Base-by-base conservation (phyloP, 2,113 vertebrate genomes). In the Pseudolaguvia tuberculata region DNA sequence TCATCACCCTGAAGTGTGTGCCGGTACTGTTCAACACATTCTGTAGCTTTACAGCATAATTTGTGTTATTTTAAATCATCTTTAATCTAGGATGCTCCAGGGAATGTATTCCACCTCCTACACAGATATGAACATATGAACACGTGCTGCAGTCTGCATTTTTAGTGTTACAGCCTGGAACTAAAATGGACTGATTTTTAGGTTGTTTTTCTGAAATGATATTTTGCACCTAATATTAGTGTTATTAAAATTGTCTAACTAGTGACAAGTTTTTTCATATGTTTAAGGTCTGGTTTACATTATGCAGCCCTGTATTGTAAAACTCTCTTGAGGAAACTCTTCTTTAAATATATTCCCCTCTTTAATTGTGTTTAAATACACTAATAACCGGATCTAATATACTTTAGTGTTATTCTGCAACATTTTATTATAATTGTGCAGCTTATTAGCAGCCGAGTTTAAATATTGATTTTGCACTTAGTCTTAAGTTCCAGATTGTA, bases 111-210 rank as follows among this genome's bases (percentile, higher is more conserved):
- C 15, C 5, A 73, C 17, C 57, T 61, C 71, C 13, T 29, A 73
- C 71, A 35, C 71, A 51, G n/a, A 50, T 61, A 42, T 73, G n/a
- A 61, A 17, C 57, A 35, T 47, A 73, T 45, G 61, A 62, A 42
- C 39, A 25, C 15, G 45, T 0, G 6, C 39, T 65, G 61, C 61
- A 45, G 42, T 47, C 2, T 1, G 3, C 15, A 65, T 63, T 63
- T 21, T 31, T 63, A 47, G 62, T 45, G 39, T 25, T 65, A 25
- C 10, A 62, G 13, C 18, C 59, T 42, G 29, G 58, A 62, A 21
- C 20, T 42, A 11, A 39, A 62, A 62, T 47, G 39, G n/a, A 47
- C 15, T 23, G 29, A n/a, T 39, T 62, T n/a, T 39, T 23, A 45
- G 11, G 18, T 62, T 3, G 21, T 42, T 2, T 18, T 11, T 20